Conservation (phyloP, 2,888 invertebrate genomes). For the Calameuta filiformis region DNA sequence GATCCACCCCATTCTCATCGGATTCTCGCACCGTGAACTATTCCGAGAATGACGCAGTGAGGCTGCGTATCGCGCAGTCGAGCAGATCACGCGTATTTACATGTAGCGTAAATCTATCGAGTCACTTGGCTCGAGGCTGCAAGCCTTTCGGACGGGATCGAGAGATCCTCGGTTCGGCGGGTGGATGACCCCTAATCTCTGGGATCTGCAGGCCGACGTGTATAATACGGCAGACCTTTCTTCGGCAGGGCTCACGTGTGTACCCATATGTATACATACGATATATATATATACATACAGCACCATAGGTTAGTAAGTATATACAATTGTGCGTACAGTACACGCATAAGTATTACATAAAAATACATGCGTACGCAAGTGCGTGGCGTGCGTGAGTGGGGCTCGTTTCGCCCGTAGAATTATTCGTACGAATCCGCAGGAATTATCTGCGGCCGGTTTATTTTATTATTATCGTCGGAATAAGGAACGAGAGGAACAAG, state of each 20-base stretch:
- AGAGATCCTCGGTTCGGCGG: slow-evolving; percentile 23
- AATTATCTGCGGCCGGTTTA: background rate
- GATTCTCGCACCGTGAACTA: background rate
- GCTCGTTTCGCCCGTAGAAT: background rate
- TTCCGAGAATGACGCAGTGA: background rate
- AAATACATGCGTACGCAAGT: background rate
- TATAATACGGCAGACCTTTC: slow-evolving; percentile 1
- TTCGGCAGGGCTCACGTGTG: background rate
- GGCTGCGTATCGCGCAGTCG: background rate
- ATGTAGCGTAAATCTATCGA: slow-evolving; percentile 19
- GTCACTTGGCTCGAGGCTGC: slow-evolving; percentile 28
- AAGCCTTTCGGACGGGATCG: slow-evolving; percentile 9
- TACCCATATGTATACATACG: background rate
- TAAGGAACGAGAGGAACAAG: background rate
- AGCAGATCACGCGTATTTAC: background rate
- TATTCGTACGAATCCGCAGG: background rate
- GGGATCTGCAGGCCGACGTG: slow-evolving; percentile 19
- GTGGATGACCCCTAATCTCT: slow-evolving; percentile 40
- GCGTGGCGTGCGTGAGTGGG: background rate
- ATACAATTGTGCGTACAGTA: background rate
- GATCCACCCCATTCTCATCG: background rate
- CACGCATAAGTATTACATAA: background rate
- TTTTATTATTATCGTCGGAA: background rate
- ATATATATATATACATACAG: background rate
- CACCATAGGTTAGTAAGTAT: background rate